Base-by-base conservation (phyloP, 2,113 vertebrate species). In the Hyperoodon ampullatus region DNA sequence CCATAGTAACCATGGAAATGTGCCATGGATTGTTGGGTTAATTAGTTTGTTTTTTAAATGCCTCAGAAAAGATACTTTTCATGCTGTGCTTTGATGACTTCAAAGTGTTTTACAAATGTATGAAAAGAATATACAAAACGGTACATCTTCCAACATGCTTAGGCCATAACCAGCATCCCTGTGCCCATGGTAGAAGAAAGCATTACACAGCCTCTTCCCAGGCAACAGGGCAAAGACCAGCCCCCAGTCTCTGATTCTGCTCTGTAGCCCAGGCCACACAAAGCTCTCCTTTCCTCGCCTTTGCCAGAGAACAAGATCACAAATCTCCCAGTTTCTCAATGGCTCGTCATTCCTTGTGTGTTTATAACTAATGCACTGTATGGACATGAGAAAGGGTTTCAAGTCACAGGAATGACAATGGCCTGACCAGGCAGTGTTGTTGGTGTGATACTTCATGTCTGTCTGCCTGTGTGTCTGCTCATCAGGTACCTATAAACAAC, bases 51-150 rank as follows among this genome's bases (percentile, higher is more conserved):
- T 66, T 90, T 77, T 26, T 60, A 18, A 82, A 50, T 55, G 21
- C 33, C 35, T 93, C 53, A 84, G 85, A 82, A 96, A 90, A 88
- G n/a, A 72, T 81, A 33, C 35, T 74, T 68, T 88, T 85, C 28
- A 71, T 65, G 47, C 10, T 44, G 3, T 61, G 2, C 53, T 3
- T 35, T 70, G 44, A 28, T 72, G 2, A 89, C 60, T 70, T 88
- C 61, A 88, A 71, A 60, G 33, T 83, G 21, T 83, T 94, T 81
- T 60, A 85, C 18, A 81, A 33, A 26, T 50, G 88, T 71, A 42
- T 39, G 50, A 72, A 91, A 72, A 81, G 18, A 28, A 50, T 60
- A 18, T 61, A 35, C 53, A 71, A 55, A 68, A 39, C 11, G 33
- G 13, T 26, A 33, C 35, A 50, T 44, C 39, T 95, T 71, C 77